These are phyloP conservation scores for Lochmaea crataegi DNA, from an alignment of 2,888 invertebrate species.

Conservation along the genomic window DNA sequence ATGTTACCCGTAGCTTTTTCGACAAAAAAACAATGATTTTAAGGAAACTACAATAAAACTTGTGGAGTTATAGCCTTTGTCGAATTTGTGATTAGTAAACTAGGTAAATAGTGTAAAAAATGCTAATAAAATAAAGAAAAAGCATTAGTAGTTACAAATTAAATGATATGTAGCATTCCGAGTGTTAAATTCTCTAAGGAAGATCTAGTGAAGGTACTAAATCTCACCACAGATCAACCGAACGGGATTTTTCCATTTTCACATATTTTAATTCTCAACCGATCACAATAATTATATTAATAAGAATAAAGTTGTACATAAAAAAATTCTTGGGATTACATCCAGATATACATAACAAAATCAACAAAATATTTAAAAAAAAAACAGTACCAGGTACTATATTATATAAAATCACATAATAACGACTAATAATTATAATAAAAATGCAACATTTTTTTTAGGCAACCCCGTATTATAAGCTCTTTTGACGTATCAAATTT, in stretches of 20 bases:
- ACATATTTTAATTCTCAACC: neutral
- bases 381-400: slow-evolving; percentile 1
- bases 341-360: neutral
- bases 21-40: too few species aligned
- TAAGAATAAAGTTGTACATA: neutral
- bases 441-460: slow-evolving; percentile 11
- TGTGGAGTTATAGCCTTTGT: too few species aligned
- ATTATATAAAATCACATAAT: neutral
- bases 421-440: neutral
- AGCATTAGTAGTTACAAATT: too few species aligned
- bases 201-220: too few species aligned
- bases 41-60: too few species aligned
- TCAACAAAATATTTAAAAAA: neutral
- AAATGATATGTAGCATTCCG: neutral
- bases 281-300: neutral
- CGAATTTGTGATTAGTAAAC: too few species aligned
- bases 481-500: slow-evolving; percentile 23
- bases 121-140: too few species aligned
- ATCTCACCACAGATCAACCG: too few species aligned
- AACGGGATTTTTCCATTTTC: too few species aligned
- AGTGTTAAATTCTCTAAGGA: neutral
- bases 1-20: too few species aligned
- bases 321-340: neutral
- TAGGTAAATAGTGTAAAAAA: too few species aligned
- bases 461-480: slow-evolving; percentile 18